These are phyloP conservation scores for Megastigmus dorsalis DNA, from an alignment of 2,888 invertebrate species.

Conservation along the genomic window DNA sequence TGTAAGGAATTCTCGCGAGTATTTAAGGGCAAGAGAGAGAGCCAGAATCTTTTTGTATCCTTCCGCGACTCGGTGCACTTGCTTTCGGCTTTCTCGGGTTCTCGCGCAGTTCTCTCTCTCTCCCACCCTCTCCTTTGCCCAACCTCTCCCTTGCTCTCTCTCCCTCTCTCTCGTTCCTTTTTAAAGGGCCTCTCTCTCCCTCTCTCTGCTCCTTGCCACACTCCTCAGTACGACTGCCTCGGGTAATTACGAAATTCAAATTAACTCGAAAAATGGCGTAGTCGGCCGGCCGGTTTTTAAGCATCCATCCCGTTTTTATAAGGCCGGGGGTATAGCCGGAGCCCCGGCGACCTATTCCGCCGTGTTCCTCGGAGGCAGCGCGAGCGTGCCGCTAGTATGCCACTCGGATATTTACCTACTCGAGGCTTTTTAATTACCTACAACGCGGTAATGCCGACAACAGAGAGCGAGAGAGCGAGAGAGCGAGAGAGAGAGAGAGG, in stretches of 20 bases:
- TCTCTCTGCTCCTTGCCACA: not conserved
- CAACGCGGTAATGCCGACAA: constrained; percentile 54
- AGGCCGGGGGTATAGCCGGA: constrained; percentile 59
- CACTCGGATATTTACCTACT: constrained; percentile 74
- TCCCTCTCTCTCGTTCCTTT: not conserved
- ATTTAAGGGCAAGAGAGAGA: constrained; percentile 63
- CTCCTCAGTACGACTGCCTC: constrained; percentile 63
- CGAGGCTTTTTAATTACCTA: constrained; percentile 73
- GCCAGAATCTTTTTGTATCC: constrained; percentile 64
- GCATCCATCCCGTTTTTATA: constrained; percentile 65
- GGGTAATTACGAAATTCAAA: constrained; percentile 74
- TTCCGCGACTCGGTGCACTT: constrained; percentile 52
- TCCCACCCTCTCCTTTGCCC: not conserved
- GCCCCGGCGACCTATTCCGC: constrained; percentile 70
- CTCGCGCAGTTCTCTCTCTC: constrained; percentile 52
- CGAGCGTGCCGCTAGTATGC: constrained; percentile 63
- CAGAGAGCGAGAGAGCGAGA: not conserved
- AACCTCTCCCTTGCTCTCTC: not conserved
- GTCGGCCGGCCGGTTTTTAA: constrained; percentile 69
- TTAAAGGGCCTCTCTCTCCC: not conserved
- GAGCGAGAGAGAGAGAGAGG: not conserved
- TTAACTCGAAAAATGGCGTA: constrained; percentile 73
- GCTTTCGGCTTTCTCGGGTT: constrained; percentile 66
- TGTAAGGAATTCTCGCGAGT: constrained; percentile 67
- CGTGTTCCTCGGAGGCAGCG: constrained; percentile 59